phyloP scores from a whole-genome alignment of 2,113 vertebrate species.

The Scopus umbretta region DNA sequence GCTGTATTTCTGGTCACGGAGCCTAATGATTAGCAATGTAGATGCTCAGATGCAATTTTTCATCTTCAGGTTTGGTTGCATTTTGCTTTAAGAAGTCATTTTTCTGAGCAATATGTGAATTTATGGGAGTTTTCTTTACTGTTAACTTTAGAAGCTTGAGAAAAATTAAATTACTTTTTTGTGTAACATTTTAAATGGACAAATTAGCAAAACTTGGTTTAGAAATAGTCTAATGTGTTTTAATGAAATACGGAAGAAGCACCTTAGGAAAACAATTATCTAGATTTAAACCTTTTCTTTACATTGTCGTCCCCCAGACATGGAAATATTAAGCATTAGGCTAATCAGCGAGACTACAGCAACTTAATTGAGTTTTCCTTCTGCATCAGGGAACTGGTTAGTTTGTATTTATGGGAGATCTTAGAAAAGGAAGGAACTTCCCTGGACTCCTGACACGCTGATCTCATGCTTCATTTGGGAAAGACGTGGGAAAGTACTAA shows the following conservation, averaged over 20 bases:
- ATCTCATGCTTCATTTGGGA: neutral
- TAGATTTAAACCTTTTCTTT: neutral
- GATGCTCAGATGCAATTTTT: neutral
- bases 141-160: neutral
- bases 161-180: neutral
- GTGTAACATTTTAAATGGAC: neutral
- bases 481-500: neutral
- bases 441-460: neutral
- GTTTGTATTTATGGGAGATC: neutral
- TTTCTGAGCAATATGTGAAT: neutral
- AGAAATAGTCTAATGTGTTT: neutral
- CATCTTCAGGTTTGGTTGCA: neutral
- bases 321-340: neutral
- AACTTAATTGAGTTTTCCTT: neutral
- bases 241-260: neutral
- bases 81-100: neutral
- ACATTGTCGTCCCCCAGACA: neutral
- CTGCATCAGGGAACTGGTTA: neutral
- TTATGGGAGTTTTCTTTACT: neutral
- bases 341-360: neutral
- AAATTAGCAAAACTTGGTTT: neutral
- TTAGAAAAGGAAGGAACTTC: neutral
- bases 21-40: fast-evolving
- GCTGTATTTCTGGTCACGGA: neutral
- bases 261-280: neutral